These are phyloP conservation scores for Diuraphis noxia DNA, from an alignment of 1,140 invertebrate species.

Conservation along the genomic window DNA sequence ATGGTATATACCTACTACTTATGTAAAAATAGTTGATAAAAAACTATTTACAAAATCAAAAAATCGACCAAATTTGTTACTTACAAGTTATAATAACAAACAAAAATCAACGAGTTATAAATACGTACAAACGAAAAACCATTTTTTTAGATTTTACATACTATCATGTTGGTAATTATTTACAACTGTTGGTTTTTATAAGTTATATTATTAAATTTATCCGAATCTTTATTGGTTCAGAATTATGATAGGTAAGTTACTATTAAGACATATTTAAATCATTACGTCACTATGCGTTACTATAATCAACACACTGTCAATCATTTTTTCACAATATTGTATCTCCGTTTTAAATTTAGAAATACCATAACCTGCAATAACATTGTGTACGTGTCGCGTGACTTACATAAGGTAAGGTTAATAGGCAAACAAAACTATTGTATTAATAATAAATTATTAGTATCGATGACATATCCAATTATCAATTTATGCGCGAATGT, in stretches of 20 bases:
- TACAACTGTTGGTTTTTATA: not conserved
- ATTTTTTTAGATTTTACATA: not conserved
- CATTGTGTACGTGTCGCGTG: not conserved
- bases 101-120: too few relatives aligned
- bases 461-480: not conserved
- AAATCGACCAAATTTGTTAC: too few relatives aligned
- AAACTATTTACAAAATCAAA: too few relatives aligned
- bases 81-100: too few relatives aligned
- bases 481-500: not conserved
- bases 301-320: not conserved
- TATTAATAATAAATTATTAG: not conserved
- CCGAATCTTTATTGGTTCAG: not conserved
- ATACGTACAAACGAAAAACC: too few relatives aligned
- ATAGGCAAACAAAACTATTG: not conserved
- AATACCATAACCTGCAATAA: not conserved
- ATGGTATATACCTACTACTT: too few relatives aligned
- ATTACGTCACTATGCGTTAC: not conserved
- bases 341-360: not conserved
- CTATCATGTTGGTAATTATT: not conserved
- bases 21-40: too few relatives aligned
- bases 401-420: not conserved
- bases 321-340: not conserved
- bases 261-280: not conserved
- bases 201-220: not conserved
- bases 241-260: too few relatives aligned